Conservation (phyloP, 2,797 vertebrate genomes). For the Alectoris magna region DNA sequence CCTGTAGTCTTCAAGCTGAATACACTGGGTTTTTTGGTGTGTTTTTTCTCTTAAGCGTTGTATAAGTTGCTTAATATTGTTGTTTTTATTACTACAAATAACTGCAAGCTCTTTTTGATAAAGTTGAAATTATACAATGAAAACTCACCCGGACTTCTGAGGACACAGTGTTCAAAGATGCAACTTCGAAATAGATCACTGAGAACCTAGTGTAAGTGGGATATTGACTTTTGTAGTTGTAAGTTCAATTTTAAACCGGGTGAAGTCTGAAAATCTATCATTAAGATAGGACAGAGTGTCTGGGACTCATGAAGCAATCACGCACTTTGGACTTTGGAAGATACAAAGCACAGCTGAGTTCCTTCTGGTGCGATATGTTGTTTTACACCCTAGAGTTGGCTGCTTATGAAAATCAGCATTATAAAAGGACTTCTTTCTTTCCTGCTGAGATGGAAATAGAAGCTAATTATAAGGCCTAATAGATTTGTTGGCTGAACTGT, state of each 20-base stretch:
- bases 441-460: constrained; percentile 6
- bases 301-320: constrained; percentile 28
- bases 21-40: background rate
- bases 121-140: background rate
- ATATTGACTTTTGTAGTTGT: constrained; percentile 52
- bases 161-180: background rate
- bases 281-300: background rate
- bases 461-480: constrained; percentile 34
- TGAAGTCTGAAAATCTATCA: constrained; percentile 43
- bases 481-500: background rate
- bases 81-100: background rate
- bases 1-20: background rate
- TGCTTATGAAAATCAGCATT: constrained; percentile 48
- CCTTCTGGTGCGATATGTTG: background rate
- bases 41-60: background rate
- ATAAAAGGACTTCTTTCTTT: background rate
- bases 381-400: constrained; percentile 28
- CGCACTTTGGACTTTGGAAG: constrained; percentile 1
- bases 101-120: background rate
- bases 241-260: constrained; percentile 41
- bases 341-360: constrained; percentile 1
- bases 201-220: constrained; percentile 30
- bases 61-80: background rate
- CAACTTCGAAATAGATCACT: constrained; percentile 23
- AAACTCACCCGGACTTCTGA: constrained; percentile 4